Percentiles rank a stretch among this genome's conserved stretches.
These are phyloP conservation scores for Alectura lathami DNA, from an alignment of 2,113 vertebrate genomes.

Conservation along the genomic window DNA sequence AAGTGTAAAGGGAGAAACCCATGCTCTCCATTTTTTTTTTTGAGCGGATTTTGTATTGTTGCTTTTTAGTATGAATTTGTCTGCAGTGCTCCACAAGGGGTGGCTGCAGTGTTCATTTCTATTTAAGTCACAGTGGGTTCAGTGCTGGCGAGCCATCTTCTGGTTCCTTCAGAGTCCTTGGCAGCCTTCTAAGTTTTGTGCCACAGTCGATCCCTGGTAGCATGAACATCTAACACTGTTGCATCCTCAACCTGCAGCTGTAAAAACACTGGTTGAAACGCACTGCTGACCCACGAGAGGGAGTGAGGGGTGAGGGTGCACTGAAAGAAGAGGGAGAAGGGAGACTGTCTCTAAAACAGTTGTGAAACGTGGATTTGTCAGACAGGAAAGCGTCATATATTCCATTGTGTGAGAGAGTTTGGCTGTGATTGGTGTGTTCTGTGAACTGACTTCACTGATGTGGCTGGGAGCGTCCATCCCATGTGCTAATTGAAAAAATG, in stretches of 20 bases:
- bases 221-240: neutral
- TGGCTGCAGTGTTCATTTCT: neutral
- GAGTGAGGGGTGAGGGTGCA: neutral
- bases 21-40: neutral
- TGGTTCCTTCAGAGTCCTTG: neutral
- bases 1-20: neutral
- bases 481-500: neutral
- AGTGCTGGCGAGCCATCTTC: neutral
- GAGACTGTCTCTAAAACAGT: neutral
- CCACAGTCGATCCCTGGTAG: neutral
- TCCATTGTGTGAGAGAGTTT: neutral
- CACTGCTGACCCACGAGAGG: neutral
- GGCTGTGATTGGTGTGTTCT: neutral
- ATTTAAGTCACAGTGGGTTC: neutral
- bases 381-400: neutral
- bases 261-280: neutral
- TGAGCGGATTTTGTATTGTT: neutral
- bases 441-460: neutral
- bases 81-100: neutral
- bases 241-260: neutral
- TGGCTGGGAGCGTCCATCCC: neutral
- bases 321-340: neutral
- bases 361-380: neutral
- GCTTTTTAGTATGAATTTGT: rapidly evolving
- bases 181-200: neutral